Evolutionary conservation across 2,888 invertebrate genomes (phyloP), one percentile per base, ranked within the genome.

Genomic region (Himalopsyche anomala): DNA sequence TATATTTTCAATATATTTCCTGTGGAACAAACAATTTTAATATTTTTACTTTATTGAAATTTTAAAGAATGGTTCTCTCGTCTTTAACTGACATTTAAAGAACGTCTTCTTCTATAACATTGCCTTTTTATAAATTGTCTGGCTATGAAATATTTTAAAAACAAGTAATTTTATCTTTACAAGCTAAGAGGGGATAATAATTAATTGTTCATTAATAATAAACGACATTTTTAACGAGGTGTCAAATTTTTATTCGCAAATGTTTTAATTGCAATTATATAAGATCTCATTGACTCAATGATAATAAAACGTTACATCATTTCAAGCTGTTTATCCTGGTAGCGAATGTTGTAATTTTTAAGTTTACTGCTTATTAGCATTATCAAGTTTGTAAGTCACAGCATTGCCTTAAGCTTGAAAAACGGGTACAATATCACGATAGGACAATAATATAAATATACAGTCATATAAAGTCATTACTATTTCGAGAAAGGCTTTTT

Each of bases 291-390:
- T 62, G 2, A 28, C 62, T n/a, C 19, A n/a, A 56, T n/a, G 2
- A 56, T n/a, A 56, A 56, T 62, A 62, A 62, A 62, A 19, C 62
- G 28, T 62, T 62, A 19, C 62, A 19, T 62, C 62, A 62, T 62
- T 62, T 9, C 62, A 8, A 19, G 28, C 62, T 19, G 62, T 62
- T 62, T 62, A 19, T 62, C 62, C 62, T 62, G 19, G 2, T 19
- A 19, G 28, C 15, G 19, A 19, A 62, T 62, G 62, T 19, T 19
- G 62, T 19, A 62, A 62, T 62, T n/a, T 62, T 62, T 62, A 62
- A 19, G 11, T 62, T 51, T 62, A 62, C 19, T 19, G 62, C 62
- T 62, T 62, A 62, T 62, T 62, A 62, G 19, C 62, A 9, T 8
- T 62, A 62, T 5, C 19, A 19, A 5, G 28, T 62, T 62, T 62